phyloP scores from a whole-genome alignment of 2,888 invertebrate species.

The Hartigia nigra region DNA sequence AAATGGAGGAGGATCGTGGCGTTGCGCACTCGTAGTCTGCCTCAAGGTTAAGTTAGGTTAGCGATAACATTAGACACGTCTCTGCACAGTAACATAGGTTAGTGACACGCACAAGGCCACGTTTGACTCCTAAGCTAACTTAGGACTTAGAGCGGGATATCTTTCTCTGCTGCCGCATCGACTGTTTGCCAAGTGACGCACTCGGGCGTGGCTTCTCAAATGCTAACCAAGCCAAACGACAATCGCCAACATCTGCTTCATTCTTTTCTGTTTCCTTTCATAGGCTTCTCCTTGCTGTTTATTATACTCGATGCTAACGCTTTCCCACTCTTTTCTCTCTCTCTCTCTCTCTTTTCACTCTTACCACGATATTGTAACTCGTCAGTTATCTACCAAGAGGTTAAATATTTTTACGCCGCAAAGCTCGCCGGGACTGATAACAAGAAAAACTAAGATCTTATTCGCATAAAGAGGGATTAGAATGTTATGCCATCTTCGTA shows the following conservation, averaged over 20 bases:
- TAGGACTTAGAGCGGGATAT: too few species aligned
- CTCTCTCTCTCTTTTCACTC: too few species aligned
- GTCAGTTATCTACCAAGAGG: not conserved
- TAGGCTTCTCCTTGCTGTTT: too few species aligned
- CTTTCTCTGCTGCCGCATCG: too few species aligned
- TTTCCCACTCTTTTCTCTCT: too few species aligned
- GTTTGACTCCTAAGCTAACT: conserved; percentile 24
- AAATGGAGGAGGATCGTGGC: conserved; percentile 10
- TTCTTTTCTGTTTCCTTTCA: too few species aligned
- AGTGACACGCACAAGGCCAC: conserved; percentile 59
- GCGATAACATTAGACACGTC: conserved; percentile 36
- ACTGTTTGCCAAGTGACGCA: too few species aligned
- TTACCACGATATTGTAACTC: too few species aligned
- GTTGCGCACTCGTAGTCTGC: conserved; percentile 2
- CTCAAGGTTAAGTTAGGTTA: not conserved
- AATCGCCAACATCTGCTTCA: too few species aligned
- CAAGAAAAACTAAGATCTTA: not conserved
- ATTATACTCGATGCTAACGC: too few species aligned
- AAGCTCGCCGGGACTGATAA: not conserved
- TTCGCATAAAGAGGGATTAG: not conserved
- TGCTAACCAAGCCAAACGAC: too few species aligned
- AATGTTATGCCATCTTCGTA: not conserved
- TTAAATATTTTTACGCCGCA: not conserved
- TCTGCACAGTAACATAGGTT: conserved; percentile 59
- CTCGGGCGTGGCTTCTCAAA: too few species aligned